Percentiles rank a stretch among this genome's conserved stretches.
These are phyloP conservation scores for Archivesica marissinica DNA, from an alignment of 1,140 invertebrate genomes.

Conservation along the genomic window DNA sequence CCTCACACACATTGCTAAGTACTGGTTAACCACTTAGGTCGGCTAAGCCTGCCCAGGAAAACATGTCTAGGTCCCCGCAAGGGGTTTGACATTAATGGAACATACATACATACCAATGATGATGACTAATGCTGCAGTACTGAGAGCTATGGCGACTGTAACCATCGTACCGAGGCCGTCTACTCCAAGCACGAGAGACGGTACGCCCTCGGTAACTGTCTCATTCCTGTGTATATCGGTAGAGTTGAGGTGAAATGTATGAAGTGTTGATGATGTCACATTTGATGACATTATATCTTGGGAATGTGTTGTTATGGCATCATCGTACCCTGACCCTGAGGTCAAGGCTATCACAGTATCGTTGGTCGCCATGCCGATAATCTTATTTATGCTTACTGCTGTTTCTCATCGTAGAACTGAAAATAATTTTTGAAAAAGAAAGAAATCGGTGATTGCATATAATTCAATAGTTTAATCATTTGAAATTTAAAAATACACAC, in stretches of 20 bases:
- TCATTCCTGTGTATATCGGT: conserved; percentile 38
- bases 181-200: neutral
- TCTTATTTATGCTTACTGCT: neutral
- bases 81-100: too few species aligned
- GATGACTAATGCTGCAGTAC: conserved; percentile 41
- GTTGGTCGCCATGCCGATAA: conserved; percentile 13
- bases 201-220: neutral
- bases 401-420: neutral
- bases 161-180: conserved; percentile 27
- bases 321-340: conserved; percentile 1
- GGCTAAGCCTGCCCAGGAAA: too few species aligned
- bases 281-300: neutral
- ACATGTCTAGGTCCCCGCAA: too few species aligned
- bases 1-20: too few species aligned
- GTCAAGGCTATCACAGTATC: conserved; percentile 25
- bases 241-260: conserved; percentile 28
- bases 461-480: too few species aligned
- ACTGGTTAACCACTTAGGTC: too few species aligned
- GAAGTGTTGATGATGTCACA: conserved; percentile 14
- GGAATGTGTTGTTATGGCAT: neutral
- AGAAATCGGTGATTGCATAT: too few species aligned
- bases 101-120: conserved; percentile 57
- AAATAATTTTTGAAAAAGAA: too few species aligned
- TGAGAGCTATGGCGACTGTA: conserved; percentile 39
- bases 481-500: too few species aligned